phyloP scores from a whole-genome alignment of 2,888 invertebrate genomes.

The Lottia gigantea region DNA sequence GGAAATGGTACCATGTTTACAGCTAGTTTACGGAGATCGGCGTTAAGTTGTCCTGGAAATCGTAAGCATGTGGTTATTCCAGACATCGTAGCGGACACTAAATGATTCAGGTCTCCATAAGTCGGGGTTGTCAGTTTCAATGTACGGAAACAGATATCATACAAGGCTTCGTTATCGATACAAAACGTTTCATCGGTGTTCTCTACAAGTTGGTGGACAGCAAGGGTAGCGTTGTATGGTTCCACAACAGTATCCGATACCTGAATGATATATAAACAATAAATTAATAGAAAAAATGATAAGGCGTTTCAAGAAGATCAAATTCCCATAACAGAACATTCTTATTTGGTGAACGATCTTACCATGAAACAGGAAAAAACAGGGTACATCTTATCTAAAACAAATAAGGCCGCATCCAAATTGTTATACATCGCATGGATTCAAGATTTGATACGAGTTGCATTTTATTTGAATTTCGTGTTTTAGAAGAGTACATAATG shows the following conservation, averaged over 20 bases:
- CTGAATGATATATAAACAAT: background rate
- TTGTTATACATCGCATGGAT: too few relatives aligned
- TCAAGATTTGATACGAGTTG: too few relatives aligned
- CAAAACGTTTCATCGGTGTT: constrained; percentile 1
- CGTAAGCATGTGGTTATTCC: background rate
- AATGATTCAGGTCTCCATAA: background rate
- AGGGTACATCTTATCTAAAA: too few relatives aligned
- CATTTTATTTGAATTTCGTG: too few relatives aligned
- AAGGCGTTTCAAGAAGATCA: too few relatives aligned
- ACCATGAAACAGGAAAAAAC: too few relatives aligned
- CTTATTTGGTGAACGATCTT: too few relatives aligned
- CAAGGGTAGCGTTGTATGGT: background rate
- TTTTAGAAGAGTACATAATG: too few relatives aligned
- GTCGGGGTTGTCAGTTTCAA: background rate
- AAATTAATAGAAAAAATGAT: too few relatives aligned
- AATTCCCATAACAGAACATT: too few relatives aligned
- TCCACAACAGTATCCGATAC: background rate
- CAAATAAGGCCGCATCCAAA: too few relatives aligned
- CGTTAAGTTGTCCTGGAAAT: background rate
- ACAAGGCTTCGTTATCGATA: constrained; percentile 3
- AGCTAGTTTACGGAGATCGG: constrained; percentile 3
- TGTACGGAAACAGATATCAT: constrained; percentile 6
- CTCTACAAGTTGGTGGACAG: constrained; percentile 1
- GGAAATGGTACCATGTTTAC: constrained; percentile 3
- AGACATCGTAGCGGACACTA: background rate